Percentiles rank a stretch among this genome's conserved stretches.
These are phyloP conservation scores for Scolanthus callimorphus DNA, from an alignment of 92 coral and sea anemone genomes.

Conservation along the genomic window DNA sequence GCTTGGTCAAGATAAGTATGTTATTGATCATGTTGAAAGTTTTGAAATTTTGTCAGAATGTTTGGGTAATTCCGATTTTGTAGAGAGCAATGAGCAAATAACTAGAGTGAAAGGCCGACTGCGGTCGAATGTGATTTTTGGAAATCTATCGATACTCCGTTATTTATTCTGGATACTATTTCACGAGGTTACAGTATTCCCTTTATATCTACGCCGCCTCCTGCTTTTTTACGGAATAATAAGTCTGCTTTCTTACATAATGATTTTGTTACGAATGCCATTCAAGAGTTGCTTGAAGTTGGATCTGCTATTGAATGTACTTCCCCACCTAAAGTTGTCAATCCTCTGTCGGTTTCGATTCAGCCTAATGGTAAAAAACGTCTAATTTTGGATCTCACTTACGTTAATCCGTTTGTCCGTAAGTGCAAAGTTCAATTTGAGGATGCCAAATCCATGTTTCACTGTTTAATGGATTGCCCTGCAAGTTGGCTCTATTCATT, in stretches of 20 bases:
- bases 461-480: conserved; percentile 6
- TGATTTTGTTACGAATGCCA: conserved; percentile 25
- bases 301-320: conserved; percentile 32
- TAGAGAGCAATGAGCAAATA: conserved; percentile 12
- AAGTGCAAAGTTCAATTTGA: conserved; percentile 44
- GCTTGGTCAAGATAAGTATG: too few relatives aligned
- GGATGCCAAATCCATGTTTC: conserved; percentile 32
- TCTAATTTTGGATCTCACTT: conserved; percentile 37
- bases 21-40: too few relatives aligned
- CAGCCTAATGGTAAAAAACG: conserved; percentile 50
- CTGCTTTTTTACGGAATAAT: conserved; percentile 26
- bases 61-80: conserved; percentile 15
- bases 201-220: conserved; percentile 29
- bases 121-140: conserved; percentile 15
- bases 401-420: conserved; percentile 17
- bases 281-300: conserved; percentile 20
- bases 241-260: conserved; percentile 30
- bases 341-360: conserved; percentile 45
- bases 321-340: conserved; percentile 29
- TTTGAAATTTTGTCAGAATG: too few relatives aligned
- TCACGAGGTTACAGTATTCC: conserved; percentile 40
- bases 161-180: conserved; percentile 29
- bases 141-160: conserved; percentile 33
- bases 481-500: conserved; percentile 29
- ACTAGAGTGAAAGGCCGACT: conserved; percentile 34